Evolutionary conservation across 1,140 invertebrate species (phyloP).

Genomic region (Drosophila lowei): DNA sequence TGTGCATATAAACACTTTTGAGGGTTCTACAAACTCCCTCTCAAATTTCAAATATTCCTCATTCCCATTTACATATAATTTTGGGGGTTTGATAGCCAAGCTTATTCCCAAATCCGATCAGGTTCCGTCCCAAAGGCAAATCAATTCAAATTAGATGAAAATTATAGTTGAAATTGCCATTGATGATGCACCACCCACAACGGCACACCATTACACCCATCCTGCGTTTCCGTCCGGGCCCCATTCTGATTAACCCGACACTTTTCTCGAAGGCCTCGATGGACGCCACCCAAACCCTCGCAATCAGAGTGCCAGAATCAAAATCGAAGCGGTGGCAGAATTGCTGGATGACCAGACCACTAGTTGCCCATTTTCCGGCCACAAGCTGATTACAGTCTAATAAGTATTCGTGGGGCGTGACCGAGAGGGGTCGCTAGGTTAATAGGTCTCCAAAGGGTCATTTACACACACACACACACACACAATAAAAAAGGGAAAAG

Average conservation of each 20-base stretch:
- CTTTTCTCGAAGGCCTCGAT: constrained; percentile 7
- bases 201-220: no score
- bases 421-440: constrained; percentile 54
- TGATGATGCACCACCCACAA: neutral
- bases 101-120: constrained; percentile 41
- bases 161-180: constrained; percentile 46
- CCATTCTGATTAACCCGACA: constrained; percentile 42
- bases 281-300: constrained; percentile 30
- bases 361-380: constrained; percentile 71
- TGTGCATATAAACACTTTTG: no score
- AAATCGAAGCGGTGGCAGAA: constrained; percentile 1
- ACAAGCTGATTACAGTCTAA: constrained; percentile 77
- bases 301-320: constrained; percentile 13
- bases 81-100: neutral
- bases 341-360: constrained; percentile 36
- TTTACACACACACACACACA: constrained; percentile 26
- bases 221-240: neutral
- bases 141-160: constrained; percentile 54
- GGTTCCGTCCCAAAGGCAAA: constrained; percentile 34
- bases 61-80: no score
- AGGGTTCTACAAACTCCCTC: no score
- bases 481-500: constrained; percentile 38
- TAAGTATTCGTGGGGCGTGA: constrained; percentile 78
- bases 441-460: constrained; percentile 71
- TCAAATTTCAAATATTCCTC: no score